Base-by-base conservation (phyloP, 1,140 invertebrate genomes). In the Ips nitidus region DNA sequence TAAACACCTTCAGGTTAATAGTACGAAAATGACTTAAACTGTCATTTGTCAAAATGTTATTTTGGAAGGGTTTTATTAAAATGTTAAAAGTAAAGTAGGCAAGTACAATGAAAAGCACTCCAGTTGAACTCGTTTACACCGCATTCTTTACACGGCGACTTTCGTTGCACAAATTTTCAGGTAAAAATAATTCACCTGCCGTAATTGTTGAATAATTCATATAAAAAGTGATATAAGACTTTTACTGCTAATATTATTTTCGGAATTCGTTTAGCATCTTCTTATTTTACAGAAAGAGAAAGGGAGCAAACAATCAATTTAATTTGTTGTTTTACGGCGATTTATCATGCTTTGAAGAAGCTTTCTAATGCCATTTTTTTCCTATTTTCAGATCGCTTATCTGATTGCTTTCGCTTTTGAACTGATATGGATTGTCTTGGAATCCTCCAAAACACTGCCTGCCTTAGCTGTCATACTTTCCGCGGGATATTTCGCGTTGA, bases 351-450 rank as follows among this genome's bases (percentile, higher is more conserved):
- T 22, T 22, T 22, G 22, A 22, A 22, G 22, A 22, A 22, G 22
- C 22, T 22, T 22, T 22, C 22, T 22, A 22, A 22, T 22, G 22
- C 22, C 22, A 22, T 50, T 22, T 50, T 22, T 50, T 50, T 50
- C 3, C 22, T 3, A 1, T 80, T 81, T 83, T 6, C 83, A 87
- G 85, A 85, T 86, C 52, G 83, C 85, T 8, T 87, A 86, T 76
- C 81, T 85, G 40, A 86, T 87, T 75, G 85, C 85, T 2, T 81
- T 87, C 57, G 85, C 85, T 47, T 86, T 86, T 75, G 85, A 87
- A 74, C 78, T 87, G 71, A 81, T 86, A 71, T 87, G 85, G 85
- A 83, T 87, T 66, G 83, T 87, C 68, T 78, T 86, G 71, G 85
- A 86, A 76, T 82, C 85, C 0, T 80, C 83, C 72, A 77, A 80